These are phyloP conservation scores for Meteorus sp. DNA, from an alignment of 1,140 invertebrate genomes.

Conservation along the genomic window DNA sequence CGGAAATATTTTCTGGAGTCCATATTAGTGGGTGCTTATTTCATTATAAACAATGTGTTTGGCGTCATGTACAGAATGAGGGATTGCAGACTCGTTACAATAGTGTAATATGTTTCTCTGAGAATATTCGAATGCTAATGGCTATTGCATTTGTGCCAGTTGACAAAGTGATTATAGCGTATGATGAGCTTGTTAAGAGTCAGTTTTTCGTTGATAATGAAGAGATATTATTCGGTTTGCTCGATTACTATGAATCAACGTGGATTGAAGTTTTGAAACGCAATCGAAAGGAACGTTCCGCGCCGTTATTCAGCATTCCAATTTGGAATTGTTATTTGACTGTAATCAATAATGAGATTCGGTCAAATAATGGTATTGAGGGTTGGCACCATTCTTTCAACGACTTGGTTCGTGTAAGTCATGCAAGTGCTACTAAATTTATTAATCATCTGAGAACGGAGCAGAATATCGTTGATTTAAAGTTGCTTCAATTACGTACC, in stretches of 20 bases:
- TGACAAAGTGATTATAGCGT: not conserved
- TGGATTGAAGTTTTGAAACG: not conserved
- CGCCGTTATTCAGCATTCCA: not conserved
- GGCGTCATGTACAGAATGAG: no score
- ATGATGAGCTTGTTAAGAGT: not conserved
- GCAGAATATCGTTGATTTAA: not conserved
- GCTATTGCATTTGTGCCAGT: not conserved
- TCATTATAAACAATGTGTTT: constrained; percentile 20
- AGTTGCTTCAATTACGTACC: not conserved
- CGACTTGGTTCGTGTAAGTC: not conserved
- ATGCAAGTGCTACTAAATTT: not conserved
- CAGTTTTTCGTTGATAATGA: not conserved
- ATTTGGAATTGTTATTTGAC: constrained; percentile 5
- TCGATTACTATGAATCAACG: not conserved
- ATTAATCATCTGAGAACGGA: not conserved
- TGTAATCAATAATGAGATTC: not conserved
- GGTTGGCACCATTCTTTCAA: constrained; percentile 4
- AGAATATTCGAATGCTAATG: not conserved
- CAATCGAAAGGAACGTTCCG: not conserved
- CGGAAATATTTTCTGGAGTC: not conserved
- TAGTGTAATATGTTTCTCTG: not conserved
- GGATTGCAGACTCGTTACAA: constrained; percentile 17
- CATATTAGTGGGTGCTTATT: constrained; percentile 14
- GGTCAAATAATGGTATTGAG: not conserved
- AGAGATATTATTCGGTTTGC: not conserved